phyloP scores from a whole-genome alignment of 37 sponge, comb jelly and placozoan species.

The Crambe crambe region DNA sequence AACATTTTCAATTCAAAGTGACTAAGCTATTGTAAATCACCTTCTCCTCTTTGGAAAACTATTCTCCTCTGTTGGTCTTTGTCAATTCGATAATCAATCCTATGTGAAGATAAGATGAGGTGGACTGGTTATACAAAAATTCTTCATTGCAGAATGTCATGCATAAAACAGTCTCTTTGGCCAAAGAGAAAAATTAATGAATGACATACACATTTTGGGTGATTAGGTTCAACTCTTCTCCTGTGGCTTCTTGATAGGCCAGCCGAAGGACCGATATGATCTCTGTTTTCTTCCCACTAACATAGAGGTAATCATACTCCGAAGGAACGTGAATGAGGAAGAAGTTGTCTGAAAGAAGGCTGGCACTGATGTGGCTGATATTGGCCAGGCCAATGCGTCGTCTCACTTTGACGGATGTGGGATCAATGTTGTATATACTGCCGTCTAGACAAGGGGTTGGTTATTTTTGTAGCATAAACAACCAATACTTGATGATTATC shows the following conservation, averaged over 20 bases:
- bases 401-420: slow-evolving; percentile 40
- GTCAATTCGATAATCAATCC: slow-evolving; percentile 67
- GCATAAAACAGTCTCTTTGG: too few relatives aligned
- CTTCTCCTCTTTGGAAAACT: slow-evolving; percentile 51
- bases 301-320: slow-evolving; percentile 84
- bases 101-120: not conserved
- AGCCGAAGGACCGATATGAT: slow-evolving; percentile 40
- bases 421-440: slow-evolving; percentile 70
- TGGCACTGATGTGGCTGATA: slow-evolving; percentile 79
- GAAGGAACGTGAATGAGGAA: slow-evolving; percentile 85
- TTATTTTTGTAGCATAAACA: too few relatives aligned
- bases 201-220: slow-evolving; percentile 60
- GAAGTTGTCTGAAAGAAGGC: slow-evolving; percentile 83
- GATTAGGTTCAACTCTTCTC: slow-evolving; percentile 49
- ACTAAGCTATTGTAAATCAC: too few relatives aligned
- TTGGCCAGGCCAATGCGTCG: slow-evolving; percentile 58
- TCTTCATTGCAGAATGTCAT: too few relatives aligned
- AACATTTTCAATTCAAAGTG: too few relatives aligned
- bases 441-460: slow-evolving; percentile 65
- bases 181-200: too few relatives aligned
- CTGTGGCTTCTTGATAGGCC: slow-evolving; percentile 29
- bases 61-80: slow-evolving; percentile 61
- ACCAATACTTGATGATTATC: too few relatives aligned
- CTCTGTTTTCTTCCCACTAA: slow-evolving; percentile 77
- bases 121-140: too few relatives aligned